Percentiles rank a stretch among this genome's conserved stretches.
phyloP scores from a whole-genome alignment of 2,113 vertebrate genomes.

The Hyperoodon ampullatus region DNA sequence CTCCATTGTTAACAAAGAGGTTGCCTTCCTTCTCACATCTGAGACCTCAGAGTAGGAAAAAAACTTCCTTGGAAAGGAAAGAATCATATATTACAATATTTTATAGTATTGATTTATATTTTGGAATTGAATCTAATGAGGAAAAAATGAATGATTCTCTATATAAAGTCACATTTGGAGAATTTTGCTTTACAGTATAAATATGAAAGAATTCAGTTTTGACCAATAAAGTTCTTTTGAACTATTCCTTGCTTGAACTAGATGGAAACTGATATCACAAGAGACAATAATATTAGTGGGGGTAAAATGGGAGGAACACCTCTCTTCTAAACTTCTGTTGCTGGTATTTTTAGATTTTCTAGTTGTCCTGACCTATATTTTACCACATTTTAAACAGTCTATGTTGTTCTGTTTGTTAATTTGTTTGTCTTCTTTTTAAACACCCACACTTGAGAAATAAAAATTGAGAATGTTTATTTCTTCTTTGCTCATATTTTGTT shows the following conservation, averaged over 20 bases:
- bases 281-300: neutral
- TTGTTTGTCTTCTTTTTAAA: neutral
- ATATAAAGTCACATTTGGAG: neutral
- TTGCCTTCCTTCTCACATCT: neutral
- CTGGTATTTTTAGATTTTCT: neutral
- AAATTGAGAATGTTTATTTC: neutral
- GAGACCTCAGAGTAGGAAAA: neutral
- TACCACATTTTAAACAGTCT: neutral
- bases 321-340: neutral
- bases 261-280: neutral
- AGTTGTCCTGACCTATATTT: neutral
- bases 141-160: neutral
- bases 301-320: accelerated
- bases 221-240: neutral
- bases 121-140: neutral
- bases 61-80: neutral
- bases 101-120: neutral
- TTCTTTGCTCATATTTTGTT: neutral
- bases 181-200: neutral
- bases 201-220: neutral
- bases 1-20: neutral
- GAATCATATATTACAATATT: neutral
- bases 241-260: neutral
- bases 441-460: neutral
- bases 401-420: neutral